A percentile compares a stretch with the other conserved stretches of the same genome.
phyloP scores from a whole-genome alignment of 2,888 invertebrate species.

The Homarus gammarus region DNA sequence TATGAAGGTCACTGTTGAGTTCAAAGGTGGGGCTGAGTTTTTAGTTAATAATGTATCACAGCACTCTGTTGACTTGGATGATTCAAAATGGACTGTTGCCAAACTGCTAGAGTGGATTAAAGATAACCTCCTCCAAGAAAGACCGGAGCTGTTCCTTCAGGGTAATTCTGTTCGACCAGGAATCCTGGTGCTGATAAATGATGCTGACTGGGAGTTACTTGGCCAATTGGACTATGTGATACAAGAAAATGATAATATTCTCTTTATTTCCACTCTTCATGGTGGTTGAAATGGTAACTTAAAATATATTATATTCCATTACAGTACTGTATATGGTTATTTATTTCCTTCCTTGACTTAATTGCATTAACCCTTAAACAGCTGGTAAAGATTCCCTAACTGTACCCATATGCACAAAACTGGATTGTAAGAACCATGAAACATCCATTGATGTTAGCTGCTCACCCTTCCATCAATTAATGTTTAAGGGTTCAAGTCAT shows the following conservation, averaged over 20 bases:
- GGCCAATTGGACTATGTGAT: conserved; percentile 80
- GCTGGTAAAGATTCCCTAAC: too few species aligned
- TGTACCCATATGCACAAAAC: too few species aligned
- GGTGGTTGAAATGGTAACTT: conserved; percentile 79
- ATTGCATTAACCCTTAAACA: too few species aligned
- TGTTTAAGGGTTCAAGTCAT: too few species aligned
- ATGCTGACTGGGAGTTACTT: conserved; percentile 95
- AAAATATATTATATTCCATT: not conserved
- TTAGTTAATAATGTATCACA: conserved; percentile 90
- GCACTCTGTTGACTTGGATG: conserved; percentile 85
- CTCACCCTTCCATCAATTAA: too few species aligned
- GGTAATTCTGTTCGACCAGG: conserved; percentile 85
- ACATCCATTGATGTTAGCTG: too few species aligned
- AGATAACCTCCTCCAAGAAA: conserved; percentile 89
- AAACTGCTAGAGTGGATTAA: conserved; percentile 90
- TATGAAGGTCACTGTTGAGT: conserved; percentile 77
- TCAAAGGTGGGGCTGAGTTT: conserved; percentile 94
- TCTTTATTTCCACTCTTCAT: conserved; percentile 82
- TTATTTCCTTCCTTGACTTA: too few species aligned
- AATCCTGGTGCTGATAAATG: conserved; percentile 95
- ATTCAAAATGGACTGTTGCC: conserved; percentile 84
- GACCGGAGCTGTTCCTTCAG: conserved; percentile 84
- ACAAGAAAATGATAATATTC: conserved; percentile 79
- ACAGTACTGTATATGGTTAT: too few species aligned
- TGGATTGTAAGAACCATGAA: too few species aligned